Evolutionary conservation across 2,888 invertebrate species (phyloP).

Genomic region (Osmoderma eremita): DNA sequence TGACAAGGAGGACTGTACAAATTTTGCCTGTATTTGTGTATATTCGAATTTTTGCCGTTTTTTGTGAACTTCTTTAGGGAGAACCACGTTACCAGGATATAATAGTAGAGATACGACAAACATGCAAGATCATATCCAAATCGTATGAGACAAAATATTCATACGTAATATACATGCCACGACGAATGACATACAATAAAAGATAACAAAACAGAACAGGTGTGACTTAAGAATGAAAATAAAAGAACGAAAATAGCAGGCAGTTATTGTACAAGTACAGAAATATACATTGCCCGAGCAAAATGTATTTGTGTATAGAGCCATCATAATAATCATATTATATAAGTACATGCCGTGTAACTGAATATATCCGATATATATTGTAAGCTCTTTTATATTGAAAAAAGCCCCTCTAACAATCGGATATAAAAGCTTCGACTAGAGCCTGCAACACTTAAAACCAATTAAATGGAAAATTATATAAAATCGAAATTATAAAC

Average conservation of each 20-base stretch:
- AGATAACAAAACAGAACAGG: slow-evolving; percentile 54
- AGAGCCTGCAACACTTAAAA: slow-evolving; percentile 36
- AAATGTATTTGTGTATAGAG: slow-evolving; percentile 63
- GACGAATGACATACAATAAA: slow-evolving; percentile 57
- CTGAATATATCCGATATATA: slow-evolving; percentile 58
- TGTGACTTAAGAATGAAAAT: slow-evolving; percentile 45
- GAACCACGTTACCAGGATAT: slow-evolving; percentile 48
- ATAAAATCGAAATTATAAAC: slow-evolving; percentile 35
- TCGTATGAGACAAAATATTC: slow-evolving; percentile 39
- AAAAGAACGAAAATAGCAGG: slow-evolving; percentile 50
- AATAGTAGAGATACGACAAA: slow-evolving; percentile 48
- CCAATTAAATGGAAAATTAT: background rate
- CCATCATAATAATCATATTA: slow-evolving; percentile 51
- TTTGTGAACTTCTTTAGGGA: slow-evolving; percentile 15
- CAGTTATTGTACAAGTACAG: slow-evolving; percentile 53
- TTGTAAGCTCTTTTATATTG: slow-evolving; percentile 56
- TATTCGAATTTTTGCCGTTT: background rate
- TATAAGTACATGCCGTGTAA: slow-evolving; percentile 59
- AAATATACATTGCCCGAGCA: slow-evolving; percentile 59
- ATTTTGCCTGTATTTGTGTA: background rate
- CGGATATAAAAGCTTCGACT: slow-evolving; percentile 46
- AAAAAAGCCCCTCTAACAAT: background rate
- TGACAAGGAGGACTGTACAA: slow-evolving; percentile 33
- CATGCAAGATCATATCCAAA: slow-evolving; percentile 47
- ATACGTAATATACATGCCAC: slow-evolving; percentile 57